Evolutionary conservation across 2,888 invertebrate genomes (phyloP), one percentile per base, ranked within the genome.

Genomic region (Onchidella celtica): DNA sequence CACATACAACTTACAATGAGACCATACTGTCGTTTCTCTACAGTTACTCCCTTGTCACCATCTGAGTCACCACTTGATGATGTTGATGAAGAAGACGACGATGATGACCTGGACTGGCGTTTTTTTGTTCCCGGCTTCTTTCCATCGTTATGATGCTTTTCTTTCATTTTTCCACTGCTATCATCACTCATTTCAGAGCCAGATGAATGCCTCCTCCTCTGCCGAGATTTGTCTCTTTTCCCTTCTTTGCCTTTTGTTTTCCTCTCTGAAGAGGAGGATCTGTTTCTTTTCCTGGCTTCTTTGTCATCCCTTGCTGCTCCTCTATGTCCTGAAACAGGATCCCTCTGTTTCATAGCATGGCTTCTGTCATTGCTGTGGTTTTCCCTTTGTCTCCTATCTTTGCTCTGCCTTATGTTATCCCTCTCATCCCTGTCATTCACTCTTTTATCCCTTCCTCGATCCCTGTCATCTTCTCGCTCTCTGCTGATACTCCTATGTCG

Each of bases 1-100:
- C n/a, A n/a, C n/a, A 40, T n/a, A 27, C 1, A 29, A 83, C 83
- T 83, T 69, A 83, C 83, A 24, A 83, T 79, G 21, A 83, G 65
- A 24, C 83, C 83, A 76, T 83, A 83, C 27, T 70, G 69, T 17
- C 76, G 55, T 69, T 27, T 27, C 21, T 70, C 55, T 2, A 14
- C n/a, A 11, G 73, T 4, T 24, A 17, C 24, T 3, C 59, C 0
- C 3, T 21, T 59, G 36, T n/a, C 59, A 14, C 36, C 2, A 4
- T 36, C 21, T 6, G 4, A 4, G 32, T 3, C 11, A 24, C 47
- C 36, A 61, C 38, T 9, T 2, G 34, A 24, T 11, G 73, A 73
- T n/a, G 6, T 21, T 3, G 34, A 34, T 17, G 24, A 24, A 47
- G 72, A 61, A 6, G 79, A 40, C 0, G 79, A 72, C 0, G 79